Evolutionary conservation across 2,797 vertebrate genomes (phyloP).

Genomic region (Octomys mimax): DNA sequence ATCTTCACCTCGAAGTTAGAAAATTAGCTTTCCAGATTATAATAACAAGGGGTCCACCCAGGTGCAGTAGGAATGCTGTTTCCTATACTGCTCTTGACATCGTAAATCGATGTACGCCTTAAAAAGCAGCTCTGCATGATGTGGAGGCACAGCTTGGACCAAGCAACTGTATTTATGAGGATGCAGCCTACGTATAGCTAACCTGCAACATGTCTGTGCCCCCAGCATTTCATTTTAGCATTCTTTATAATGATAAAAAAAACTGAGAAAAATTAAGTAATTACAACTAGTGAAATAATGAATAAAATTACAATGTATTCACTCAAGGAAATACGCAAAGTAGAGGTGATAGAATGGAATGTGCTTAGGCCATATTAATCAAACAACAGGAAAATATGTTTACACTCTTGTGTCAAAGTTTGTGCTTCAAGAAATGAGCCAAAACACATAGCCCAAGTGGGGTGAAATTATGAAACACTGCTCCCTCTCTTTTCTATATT

Average conservation of each 20-base stretch:
- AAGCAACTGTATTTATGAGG: neutral
- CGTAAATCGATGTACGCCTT: neutral
- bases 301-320: neutral
- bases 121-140: constrained; percentile 10
- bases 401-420: neutral
- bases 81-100: neutral
- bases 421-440: neutral
- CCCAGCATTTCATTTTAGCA: neutral
- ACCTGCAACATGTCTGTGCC: neutral
- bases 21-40: neutral
- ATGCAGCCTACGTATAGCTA: neutral
- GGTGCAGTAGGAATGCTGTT: neutral
- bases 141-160: neutral
- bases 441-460: too few relatives aligned
- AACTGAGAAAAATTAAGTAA: neutral
- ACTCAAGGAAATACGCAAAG: neutral
- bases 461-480: neutral
- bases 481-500: neutral
- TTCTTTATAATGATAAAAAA: constrained; percentile 35
- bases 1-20: neutral
- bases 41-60: constrained; percentile 12
- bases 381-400: neutral
- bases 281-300: neutral
- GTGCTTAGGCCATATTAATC: neutral
- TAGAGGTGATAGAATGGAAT: constrained; percentile 38